phyloP scores from a whole-genome alignment of 2,797 vertebrate genomes.

The Chelonia mydas region DNA sequence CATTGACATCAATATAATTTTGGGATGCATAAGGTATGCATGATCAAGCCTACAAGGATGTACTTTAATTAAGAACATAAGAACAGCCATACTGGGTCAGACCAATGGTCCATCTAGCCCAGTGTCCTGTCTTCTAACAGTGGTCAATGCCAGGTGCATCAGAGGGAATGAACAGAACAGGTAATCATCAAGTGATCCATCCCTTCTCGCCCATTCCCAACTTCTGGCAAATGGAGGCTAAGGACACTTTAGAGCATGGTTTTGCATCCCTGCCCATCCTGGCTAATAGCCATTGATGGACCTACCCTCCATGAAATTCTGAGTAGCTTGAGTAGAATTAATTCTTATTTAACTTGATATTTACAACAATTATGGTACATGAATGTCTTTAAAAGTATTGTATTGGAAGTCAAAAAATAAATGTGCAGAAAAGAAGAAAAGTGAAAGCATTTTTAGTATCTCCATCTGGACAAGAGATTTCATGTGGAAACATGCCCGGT shows the following conservation, averaged over 20 bases:
- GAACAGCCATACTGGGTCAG: no score
- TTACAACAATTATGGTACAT: background rate
- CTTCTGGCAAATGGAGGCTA: no score
- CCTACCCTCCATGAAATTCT: background rate
- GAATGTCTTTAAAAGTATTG: background rate
- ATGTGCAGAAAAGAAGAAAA: background rate
- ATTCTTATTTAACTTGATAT: background rate
- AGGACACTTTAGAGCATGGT: no score
- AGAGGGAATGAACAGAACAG: no score
- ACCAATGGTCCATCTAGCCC: no score
- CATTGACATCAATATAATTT: background rate
- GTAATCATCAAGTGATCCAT: no score
- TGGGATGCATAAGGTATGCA: background rate
- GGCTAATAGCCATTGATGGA: no score
- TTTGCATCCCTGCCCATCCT: no score
- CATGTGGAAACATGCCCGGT: background rate
- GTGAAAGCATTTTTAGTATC: background rate
- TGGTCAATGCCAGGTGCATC: no score
- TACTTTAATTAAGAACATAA: background rate
- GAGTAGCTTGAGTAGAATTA: background rate
- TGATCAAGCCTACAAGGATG: background rate
- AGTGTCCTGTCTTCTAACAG: no score
- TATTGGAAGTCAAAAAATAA: background rate
- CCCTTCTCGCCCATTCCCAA: no score
- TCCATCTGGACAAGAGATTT: background rate